Conservation (phyloP, 2,888 invertebrate genomes). For the Orthonevra nobilis region DNA sequence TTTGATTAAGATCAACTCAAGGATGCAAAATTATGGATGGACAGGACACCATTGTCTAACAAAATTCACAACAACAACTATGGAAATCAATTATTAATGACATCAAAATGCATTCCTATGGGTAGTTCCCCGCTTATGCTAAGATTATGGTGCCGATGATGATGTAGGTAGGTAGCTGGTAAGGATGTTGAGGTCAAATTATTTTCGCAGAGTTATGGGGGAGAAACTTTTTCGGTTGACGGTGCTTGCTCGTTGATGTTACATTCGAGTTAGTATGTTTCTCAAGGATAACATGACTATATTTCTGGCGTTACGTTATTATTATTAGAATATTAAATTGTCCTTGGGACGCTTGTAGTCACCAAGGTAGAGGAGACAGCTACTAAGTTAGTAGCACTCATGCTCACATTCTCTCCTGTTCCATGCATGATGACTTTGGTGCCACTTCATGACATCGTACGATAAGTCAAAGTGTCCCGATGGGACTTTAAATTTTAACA, state of each 20-base stretch:
- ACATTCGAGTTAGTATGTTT: no score
- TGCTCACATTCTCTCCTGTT: constrained; percentile 25
- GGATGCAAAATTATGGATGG: no score
- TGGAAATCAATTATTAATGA: constrained; percentile 61
- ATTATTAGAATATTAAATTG: constrained; percentile 65
- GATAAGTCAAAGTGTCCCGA: constrained; percentile 53
- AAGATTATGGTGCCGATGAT: constrained; percentile 30
- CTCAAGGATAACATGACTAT: no score
- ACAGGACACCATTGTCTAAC: background rate
- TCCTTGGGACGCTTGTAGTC: constrained; percentile 47
- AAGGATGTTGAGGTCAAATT: constrained; percentile 40
- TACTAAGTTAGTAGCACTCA: constrained; percentile 24
- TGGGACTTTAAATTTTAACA: constrained; percentile 58
- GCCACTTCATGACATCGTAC: constrained; percentile 5
- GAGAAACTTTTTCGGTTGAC: constrained; percentile 18
- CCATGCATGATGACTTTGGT: constrained; percentile 26
- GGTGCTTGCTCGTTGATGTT: constrained; percentile 15
- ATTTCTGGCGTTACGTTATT: constrained; percentile 31
- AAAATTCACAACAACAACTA: constrained; percentile 21
- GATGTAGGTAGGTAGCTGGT: constrained; percentile 8
- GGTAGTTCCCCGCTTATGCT: constrained; percentile 21
- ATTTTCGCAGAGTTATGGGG: background rate
- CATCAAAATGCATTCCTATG: constrained; percentile 47
- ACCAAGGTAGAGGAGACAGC: constrained; percentile 6
- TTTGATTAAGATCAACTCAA: constrained; percentile 9